These are phyloP conservation scores for Cuculus canorus DNA, from an alignment of 2,797 vertebrate species.

Conservation along the genomic window DNA sequence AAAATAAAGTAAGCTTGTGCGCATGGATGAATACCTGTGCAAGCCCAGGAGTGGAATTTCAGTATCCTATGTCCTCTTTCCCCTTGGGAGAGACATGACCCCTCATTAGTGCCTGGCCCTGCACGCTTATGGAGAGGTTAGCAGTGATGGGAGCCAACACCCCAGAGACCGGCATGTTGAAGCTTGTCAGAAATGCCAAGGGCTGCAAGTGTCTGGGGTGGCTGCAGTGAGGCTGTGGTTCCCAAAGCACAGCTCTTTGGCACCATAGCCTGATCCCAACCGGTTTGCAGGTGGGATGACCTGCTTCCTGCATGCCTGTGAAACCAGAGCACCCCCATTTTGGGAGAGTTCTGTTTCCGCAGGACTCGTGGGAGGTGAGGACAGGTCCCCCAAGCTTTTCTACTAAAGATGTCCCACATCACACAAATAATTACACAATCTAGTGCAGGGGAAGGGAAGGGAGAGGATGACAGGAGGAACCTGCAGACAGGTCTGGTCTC, in stretches of 20 bases:
- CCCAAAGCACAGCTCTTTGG: not conserved
- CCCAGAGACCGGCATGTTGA: not conserved
- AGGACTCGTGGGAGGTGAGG: not conserved
- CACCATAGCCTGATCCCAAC: not conserved
- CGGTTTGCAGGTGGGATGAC: not conserved
- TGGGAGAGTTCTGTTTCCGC: not conserved
- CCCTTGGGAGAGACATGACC: not conserved
- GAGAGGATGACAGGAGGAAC: not conserved
- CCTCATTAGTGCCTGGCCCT: accelerated
- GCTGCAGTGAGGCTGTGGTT: not conserved
- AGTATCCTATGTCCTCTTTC: not conserved
- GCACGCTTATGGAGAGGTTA: not conserved
- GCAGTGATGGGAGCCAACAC: not conserved
- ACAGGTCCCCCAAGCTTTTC: conserved; percentile 27
- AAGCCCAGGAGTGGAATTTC: not conserved
- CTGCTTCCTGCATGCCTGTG: not conserved
- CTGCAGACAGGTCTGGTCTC: not conserved
- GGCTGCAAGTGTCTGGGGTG: not conserved
- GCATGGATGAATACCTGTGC: not conserved
- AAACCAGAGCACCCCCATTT: not conserved
- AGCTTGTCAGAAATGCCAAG: not conserved
- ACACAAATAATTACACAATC: not conserved
- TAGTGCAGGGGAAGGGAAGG: not conserved
- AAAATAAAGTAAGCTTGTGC: not conserved
- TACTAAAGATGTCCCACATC: not conserved